Conservation (phyloP, 1,140 invertebrate species). For the Drosophila lini region DNA sequence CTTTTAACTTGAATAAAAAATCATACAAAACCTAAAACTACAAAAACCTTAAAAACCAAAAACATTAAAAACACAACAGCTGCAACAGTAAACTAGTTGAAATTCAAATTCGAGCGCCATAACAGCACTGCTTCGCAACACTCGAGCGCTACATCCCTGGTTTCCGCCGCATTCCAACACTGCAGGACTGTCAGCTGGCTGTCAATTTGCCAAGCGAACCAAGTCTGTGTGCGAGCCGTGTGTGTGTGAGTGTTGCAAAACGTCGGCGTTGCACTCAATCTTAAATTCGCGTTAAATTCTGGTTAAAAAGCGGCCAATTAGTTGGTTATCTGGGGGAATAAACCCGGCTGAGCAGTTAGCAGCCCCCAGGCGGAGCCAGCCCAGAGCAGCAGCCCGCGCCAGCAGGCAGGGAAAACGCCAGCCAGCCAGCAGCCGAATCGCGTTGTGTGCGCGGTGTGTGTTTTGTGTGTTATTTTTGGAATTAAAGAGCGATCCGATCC, state of each 20-base stretch:
- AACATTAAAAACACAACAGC: neutral
- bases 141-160: conserved; percentile 40
- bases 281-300: conserved; percentile 38
- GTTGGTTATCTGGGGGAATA: neutral
- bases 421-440: conserved; percentile 16
- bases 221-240: conserved; percentile 34
- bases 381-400: conserved; percentile 5
- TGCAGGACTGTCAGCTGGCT: conserved; percentile 69
- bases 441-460: conserved; percentile 49
- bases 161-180: conserved; percentile 56
- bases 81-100: neutral
- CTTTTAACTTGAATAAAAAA: conserved; percentile 1
- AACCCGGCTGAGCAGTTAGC: conserved; percentile 2
- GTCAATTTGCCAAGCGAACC: conserved; percentile 41
- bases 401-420: conserved; percentile 15
- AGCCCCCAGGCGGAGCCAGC: conserved; percentile 20
- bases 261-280: conserved; percentile 43
- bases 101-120: conserved; percentile 41
- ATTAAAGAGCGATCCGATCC: conserved; percentile 24
- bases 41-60: neutral
- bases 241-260: conserved; percentile 46
- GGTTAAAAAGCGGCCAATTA: conserved; percentile 20
- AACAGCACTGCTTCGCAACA: conserved; percentile 49
- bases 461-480: conserved; percentile 61
- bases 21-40: neutral